phyloP scores from a whole-genome alignment of 2,113 vertebrate species.

The Sorex araneus region DNA sequence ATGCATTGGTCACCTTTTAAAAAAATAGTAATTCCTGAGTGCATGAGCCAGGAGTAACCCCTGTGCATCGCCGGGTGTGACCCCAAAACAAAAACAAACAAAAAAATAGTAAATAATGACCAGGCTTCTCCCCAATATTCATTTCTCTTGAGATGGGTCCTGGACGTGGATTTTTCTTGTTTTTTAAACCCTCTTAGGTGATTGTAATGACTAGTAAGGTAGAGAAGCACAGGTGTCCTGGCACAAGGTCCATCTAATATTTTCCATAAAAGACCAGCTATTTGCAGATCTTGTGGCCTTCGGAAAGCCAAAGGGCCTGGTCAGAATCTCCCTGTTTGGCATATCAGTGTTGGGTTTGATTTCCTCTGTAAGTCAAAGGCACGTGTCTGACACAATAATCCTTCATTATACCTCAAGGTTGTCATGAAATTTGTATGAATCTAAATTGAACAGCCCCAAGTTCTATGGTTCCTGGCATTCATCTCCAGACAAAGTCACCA shows the following conservation, averaged over 20 bases:
- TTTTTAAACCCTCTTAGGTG: neutral
- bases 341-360: neutral
- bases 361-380: constrained; percentile 23
- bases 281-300: neutral
- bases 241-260: neutral
- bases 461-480: neutral
- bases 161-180: constrained; percentile 16
- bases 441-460: constrained; percentile 27
- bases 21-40: too few relatives aligned
- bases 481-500: neutral
- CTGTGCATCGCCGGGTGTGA: too few relatives aligned
- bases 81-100: too few relatives aligned
- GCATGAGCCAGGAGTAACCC: too few relatives aligned
- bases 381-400: constrained; percentile 1
- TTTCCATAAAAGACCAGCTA: neutral
- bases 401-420: constrained; percentile 48
- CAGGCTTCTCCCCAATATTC: neutral
- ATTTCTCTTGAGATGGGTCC: neutral
- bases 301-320: neutral
- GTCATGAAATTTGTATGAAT: constrained; percentile 51
- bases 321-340: neutral
- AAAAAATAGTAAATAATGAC: neutral
- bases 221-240: neutral
- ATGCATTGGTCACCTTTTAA: neutral
- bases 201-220: neutral